Conservation (phyloP, 2,888 invertebrate species). For the Lasioglossum morio region DNA sequence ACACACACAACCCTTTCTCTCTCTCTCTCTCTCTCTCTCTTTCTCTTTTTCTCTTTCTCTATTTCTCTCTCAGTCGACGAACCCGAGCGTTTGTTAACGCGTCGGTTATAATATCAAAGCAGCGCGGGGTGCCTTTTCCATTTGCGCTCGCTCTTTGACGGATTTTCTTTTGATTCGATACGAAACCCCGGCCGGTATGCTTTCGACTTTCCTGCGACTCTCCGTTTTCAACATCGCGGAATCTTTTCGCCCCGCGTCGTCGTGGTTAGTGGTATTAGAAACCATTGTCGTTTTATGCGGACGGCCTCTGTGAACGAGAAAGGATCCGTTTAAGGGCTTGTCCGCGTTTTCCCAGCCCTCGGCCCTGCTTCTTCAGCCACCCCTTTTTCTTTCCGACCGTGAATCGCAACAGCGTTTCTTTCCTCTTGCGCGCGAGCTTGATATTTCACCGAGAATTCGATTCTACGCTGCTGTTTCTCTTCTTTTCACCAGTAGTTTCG, state of each 20-base stretch:
- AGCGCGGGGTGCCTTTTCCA: slow-evolving; percentile 69
- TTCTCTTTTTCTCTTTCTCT: background rate
- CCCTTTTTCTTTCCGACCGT: background rate
- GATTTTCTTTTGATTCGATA: slow-evolving; percentile 82
- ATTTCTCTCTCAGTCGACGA: slow-evolving; percentile 45
- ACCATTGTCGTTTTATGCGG: slow-evolving; percentile 32
- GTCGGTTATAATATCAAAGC: slow-evolving; percentile 77
- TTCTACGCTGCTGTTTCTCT: background rate
- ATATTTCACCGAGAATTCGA: background rate
- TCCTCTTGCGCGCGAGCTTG: background rate
- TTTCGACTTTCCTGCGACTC: slow-evolving; percentile 48
- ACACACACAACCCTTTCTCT: background rate
- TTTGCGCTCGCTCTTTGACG: slow-evolving; percentile 81
- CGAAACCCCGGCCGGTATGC: slow-evolving; percentile 39
- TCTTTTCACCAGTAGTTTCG: background rate
- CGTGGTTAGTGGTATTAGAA: slow-evolving; percentile 45
- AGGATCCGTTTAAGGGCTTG: slow-evolving; percentile 47
- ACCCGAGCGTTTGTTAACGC: slow-evolving; percentile 58
- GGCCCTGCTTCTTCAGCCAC: background rate
- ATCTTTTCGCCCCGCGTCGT: slow-evolving; percentile 29
- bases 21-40: background rate
- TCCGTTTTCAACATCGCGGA: slow-evolving; percentile 33
- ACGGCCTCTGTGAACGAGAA: slow-evolving; percentile 27
- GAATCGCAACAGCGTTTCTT: background rate
- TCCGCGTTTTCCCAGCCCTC: background rate